Base-by-base conservation (phyloP, 2,113 vertebrate species). In the Prochilodus magdalenae region DNA sequence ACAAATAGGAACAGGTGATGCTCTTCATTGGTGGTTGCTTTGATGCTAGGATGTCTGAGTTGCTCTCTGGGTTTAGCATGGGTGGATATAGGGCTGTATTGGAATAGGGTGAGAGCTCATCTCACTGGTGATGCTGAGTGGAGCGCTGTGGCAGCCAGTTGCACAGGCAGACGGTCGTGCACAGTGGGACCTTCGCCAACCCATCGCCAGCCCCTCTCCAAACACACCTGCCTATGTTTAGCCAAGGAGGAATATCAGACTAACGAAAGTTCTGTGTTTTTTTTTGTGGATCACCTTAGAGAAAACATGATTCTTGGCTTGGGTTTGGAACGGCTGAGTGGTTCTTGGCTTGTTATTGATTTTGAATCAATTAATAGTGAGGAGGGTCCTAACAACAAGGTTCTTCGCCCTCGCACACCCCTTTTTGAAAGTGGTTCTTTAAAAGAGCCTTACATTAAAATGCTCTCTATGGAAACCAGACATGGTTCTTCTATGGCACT, bases 181-280 rank as follows among this genome's bases (percentile, higher is more conserved):
- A 11, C 73, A 60, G 36, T 16, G 82, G 83, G 84, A 88, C 84
- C 83, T 82, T 84, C 62, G 81, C 26, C 33, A 75, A 40, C 33
- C 13, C 55, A n/a, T 29, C 24, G 27, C 36, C 77, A 29, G 81
- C 83, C 62, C 81, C n/a, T 36, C 75, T 26, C 57, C 15, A 63
- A 74, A 27, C 75, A 78, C 26, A 77, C 79, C 77, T 70, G 59
- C 55, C 53, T 65, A 24, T 49, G 29, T 49, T n/a, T 29, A 51
- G 8, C 12, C 29, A n/a, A 18, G 11, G 7, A 70, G 14, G 7
- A n/a, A 44, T 14, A 24, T 1, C 26, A 70, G 66, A 18, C 3
- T 24, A 3, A 22, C 63, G 1, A 44, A n/a, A 44, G 22, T 36
- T 67, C 2, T 15, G 7, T 20, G 3, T 2, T 49, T 20, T 22